Evolutionary conservation across 2,888 invertebrate species (phyloP).

Genomic region (Lasius platythorax): DNA sequence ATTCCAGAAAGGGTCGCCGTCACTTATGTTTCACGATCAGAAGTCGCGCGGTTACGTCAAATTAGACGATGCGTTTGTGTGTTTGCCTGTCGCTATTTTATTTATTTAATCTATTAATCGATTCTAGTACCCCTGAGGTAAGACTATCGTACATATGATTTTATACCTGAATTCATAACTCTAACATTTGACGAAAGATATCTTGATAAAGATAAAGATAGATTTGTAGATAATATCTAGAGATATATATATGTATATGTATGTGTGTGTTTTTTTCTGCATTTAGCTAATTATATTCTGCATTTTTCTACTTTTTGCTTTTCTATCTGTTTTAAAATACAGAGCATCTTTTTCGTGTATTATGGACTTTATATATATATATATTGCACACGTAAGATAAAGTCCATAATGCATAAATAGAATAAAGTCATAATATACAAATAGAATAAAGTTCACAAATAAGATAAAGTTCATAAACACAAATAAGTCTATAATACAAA

Average conservation of each 20-base stretch:
- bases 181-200: neutral
- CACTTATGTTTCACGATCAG: constrained; percentile 7
- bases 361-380: neutral
- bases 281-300: neutral
- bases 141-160: neutral
- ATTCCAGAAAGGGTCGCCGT: constrained; percentile 32
- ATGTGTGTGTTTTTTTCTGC: neutral
- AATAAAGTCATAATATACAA: too few species aligned
- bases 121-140: neutral
- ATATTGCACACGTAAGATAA: too few species aligned
- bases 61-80: neutral
- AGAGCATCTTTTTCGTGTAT: neutral
- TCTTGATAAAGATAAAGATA: neutral
- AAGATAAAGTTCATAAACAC: too few species aligned
- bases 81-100: neutral
- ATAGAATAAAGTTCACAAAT: too few species aligned
- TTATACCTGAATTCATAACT: neutral
- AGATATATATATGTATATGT: neutral
- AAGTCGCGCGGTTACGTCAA: neutral
- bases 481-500: too few species aligned
- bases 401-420: too few species aligned
- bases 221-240: neutral
- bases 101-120: neutral
- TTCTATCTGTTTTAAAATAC: neutral
- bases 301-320: neutral